Percentiles rank a stretch among this genome's conserved stretches.
Conservation (phyloP, 2,797 vertebrate genomes). For the Heterohyrax brucei region DNA sequence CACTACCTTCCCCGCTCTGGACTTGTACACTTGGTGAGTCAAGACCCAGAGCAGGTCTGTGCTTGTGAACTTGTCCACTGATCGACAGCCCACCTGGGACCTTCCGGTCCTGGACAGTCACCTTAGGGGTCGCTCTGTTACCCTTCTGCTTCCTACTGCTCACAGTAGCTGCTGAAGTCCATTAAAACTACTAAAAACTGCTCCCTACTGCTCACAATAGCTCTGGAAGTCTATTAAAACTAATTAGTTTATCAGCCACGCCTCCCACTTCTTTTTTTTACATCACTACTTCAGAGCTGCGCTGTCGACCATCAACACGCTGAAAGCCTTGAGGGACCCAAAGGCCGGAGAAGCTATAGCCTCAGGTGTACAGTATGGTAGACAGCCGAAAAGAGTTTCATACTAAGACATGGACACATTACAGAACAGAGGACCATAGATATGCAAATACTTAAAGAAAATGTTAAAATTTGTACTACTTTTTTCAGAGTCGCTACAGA, state of each 20-base stretch:
- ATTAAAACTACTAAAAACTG: not conserved
- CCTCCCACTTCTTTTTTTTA: not conserved
- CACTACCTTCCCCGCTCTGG: not conserved
- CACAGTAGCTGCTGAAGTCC: not conserved
- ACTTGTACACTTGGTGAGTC: not conserved
- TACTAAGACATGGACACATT: constrained; percentile 43
- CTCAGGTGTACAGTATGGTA: not conserved
- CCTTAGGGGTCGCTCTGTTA: not conserved
- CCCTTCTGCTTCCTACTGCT: not conserved
- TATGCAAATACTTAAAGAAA: not conserved
- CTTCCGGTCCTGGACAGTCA: not conserved
- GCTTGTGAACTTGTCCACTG: not conserved
- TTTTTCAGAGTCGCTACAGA: constrained; percentile 43
- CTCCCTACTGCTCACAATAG: not conserved
- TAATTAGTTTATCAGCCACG: constrained; percentile 39
- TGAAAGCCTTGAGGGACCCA: not conserved
- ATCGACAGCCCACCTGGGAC: not conserved
- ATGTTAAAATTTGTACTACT: not conserved
- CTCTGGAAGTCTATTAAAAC: not conserved
- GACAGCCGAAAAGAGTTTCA: constrained; percentile 25
- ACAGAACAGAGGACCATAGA: not conserved
- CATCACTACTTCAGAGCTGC: not conserved
- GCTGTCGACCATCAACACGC: not conserved
- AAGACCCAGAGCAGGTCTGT: not conserved
- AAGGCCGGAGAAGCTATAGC: constrained; percentile 9